Percentiles rank a stretch among this genome's conserved stretches.
These are phyloP conservation scores for Gryllus bimaculatus DNA, from an alignment of 1,140 invertebrate species.

Conservation along the genomic window DNA sequence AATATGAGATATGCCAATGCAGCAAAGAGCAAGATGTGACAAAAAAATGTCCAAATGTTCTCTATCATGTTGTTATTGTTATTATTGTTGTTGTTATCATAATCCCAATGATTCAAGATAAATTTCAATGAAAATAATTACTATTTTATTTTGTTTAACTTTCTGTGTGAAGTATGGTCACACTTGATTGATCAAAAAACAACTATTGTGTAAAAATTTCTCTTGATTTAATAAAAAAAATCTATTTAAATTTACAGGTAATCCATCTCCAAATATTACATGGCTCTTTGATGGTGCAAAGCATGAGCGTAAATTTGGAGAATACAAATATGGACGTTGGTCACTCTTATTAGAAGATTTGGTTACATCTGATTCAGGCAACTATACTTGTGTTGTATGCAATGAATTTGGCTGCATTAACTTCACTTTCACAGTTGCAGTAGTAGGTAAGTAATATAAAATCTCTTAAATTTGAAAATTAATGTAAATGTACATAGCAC, in stretches of 20 bases:
- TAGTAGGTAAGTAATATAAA: constrained; percentile 53
- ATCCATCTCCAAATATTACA: constrained; percentile 64
- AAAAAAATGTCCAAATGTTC: too few species aligned
- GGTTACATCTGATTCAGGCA: constrained; percentile 64
- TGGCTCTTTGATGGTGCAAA: constrained; percentile 65
- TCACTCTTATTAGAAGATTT: constrained; percentile 61
- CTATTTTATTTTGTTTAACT: too few species aligned
- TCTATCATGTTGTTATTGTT: too few species aligned
- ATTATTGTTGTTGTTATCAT: too few species aligned
- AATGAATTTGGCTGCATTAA: constrained; percentile 68
- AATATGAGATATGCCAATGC: too few species aligned
- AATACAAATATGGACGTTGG: constrained; percentile 52
- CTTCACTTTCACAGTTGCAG: constrained; percentile 59
- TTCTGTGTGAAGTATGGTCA: too few species aligned
- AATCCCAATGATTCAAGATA: too few species aligned
- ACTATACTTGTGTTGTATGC: constrained; percentile 77
- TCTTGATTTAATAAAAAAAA: background rate
- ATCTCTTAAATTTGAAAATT: background rate
- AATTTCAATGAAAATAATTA: too few species aligned
- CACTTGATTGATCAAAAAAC: too few species aligned
- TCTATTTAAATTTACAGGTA: constrained; percentile 38
- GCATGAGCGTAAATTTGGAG: constrained; percentile 47
- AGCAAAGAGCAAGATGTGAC: too few species aligned
- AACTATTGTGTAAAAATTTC: background rate
- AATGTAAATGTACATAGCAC: too few species aligned